Base-by-base conservation (phyloP, 2,797 vertebrate species). In the Knipowitschia caucasica region DNA sequence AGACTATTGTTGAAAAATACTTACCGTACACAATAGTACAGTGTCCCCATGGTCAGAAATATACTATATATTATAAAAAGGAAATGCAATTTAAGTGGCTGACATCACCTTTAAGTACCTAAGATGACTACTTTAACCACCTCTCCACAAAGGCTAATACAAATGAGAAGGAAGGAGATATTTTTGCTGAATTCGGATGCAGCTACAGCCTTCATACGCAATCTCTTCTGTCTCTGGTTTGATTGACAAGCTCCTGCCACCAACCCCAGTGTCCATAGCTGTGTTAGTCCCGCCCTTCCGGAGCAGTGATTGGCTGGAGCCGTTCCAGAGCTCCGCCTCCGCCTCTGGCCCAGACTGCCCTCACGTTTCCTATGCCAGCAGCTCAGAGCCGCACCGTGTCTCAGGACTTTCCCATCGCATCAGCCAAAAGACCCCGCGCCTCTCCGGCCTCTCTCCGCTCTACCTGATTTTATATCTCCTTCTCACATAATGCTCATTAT, bases 311-410 rank as follows among this genome's bases (percentile, higher is more conserved):
- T 81, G 81, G 83, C 80, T 85, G 78, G 81, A 83, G 88, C 85
- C 79, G 72, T 83, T 78, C 81, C 74, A 78, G 12, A 86, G 85
- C 83, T 65, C 90, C 91, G 90, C 90, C 89, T 89, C 42, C 15
- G 88, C 87, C 86, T 88, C 87, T 85, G 89, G 88, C 87, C 88
- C 84, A 84, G 89, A 89, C 86, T 83, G 80, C 85, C 84, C 69
- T 64, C 59, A 73, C 82, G 71, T 88, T 89, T 91, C 88, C 89
- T 91, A 91, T 90, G 89, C 89, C 91, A 91, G 87, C 89, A 90
- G 88, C 88, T 91, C 88, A 86, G 87, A 89, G 90, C 89, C 88
- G 88, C 91, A 89, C 85, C 86, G 89, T 91, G 89, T 91, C 91
- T 92, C 91, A 92, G 91, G 91, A 92, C 86, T 89, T 84, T 78